phyloP scores from a whole-genome alignment of 2,113 vertebrate species.

The Passer domesticus region DNA sequence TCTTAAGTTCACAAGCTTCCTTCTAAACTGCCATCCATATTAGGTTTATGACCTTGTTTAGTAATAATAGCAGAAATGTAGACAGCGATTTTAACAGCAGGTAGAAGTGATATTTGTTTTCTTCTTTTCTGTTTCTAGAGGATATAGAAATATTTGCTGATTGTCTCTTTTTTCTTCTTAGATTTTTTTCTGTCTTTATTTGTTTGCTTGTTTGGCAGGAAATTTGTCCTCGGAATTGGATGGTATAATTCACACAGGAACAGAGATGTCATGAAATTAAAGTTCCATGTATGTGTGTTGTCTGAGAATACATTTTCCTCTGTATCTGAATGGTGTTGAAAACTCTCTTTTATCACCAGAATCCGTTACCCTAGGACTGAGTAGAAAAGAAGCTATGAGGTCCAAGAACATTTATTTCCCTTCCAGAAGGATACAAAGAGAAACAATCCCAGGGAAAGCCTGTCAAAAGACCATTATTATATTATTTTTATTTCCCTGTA shows the following conservation, averaged over 20 bases:
- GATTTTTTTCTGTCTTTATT: neutral
- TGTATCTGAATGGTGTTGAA: neutral
- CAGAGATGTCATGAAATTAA: neutral
- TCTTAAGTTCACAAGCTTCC: neutral
- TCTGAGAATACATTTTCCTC: neutral
- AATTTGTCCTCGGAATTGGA: neutral
- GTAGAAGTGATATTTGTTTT: neutral
- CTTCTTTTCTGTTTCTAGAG: neutral
- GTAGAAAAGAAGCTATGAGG: neutral
- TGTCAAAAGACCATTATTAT: neutral
- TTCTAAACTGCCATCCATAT: neutral
- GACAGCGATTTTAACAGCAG: neutral
- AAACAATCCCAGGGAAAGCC: neutral
- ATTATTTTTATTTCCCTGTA: neutral
- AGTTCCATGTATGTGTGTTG: rapidly evolving
- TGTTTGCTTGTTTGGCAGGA: neutral
- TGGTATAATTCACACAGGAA: neutral
- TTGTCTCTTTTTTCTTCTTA: neutral
- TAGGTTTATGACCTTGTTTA: neutral
- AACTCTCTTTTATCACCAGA: neutral
- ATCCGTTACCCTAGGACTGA: neutral
- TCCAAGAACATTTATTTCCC: neutral
- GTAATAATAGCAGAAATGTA: neutral
- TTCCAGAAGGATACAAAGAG: neutral
- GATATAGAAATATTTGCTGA: neutral